These are phyloP conservation scores for Montipora cactus DNA, from an alignment of 64 coral and sea anemone genomes.

Conservation along the genomic window DNA sequence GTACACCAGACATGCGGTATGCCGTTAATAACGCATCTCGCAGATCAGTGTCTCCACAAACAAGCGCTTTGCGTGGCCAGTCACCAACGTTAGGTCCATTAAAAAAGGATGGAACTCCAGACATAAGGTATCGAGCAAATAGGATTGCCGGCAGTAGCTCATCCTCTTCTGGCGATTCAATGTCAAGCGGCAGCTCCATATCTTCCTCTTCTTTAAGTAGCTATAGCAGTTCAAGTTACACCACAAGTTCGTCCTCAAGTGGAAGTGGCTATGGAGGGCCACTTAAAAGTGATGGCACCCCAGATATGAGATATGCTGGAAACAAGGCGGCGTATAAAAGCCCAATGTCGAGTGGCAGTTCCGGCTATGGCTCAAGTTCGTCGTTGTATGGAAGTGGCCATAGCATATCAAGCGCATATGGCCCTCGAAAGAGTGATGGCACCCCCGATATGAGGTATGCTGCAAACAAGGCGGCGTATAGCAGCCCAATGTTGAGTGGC, in stretches of 20 bases:
- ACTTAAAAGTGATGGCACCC: slow-evolving; percentile 15
- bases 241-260: not conserved
- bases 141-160: not conserved
- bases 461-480: not conserved
- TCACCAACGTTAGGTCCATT: not conserved
- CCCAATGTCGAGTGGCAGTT: not conserved
- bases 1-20: slow-evolving; percentile 30
- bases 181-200: too few relatives aligned
- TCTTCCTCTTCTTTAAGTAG: too few relatives aligned
- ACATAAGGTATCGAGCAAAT: slow-evolving; percentile 30
- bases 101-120: slow-evolving; percentile 59
- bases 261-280: not conserved
- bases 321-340: not conserved
- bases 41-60: not conserved
- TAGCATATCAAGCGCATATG: not conserved
- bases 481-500: not conserved
- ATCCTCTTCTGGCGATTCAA: not conserved
- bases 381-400: not conserved
- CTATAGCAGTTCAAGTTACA: not conserved
- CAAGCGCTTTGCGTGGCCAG: not conserved
- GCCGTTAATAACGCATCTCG: not conserved
- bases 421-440: slow-evolving; percentile 5
- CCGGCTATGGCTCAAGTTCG: not conserved
- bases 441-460: slow-evolving; percentile 53
- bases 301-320: slow-evolving; percentile 26